Percentiles rank a stretch among this genome's conserved stretches.
Evolutionary conservation across 2,113 vertebrate species (phyloP).

Genomic region (Parotia lawesii): DNA sequence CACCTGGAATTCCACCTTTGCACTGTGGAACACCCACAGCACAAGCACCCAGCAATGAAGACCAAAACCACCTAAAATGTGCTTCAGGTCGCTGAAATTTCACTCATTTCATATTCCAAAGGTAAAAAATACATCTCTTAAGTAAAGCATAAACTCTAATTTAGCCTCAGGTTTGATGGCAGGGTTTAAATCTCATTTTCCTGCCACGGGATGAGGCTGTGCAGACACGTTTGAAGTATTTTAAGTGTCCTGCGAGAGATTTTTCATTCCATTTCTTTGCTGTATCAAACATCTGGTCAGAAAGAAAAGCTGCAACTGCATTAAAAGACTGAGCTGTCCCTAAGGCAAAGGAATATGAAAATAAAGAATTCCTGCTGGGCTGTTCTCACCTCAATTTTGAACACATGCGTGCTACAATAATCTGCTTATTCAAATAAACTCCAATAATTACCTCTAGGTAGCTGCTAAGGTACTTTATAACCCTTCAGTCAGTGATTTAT

Average conservation of each 20-base stretch:
- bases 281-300: not conserved
- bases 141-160: not conserved
- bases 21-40: not conserved
- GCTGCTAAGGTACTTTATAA: not conserved
- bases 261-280: not conserved
- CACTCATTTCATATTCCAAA: slow-evolving; percentile 23
- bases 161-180: not conserved
- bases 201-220: not conserved
- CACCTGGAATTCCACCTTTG: slow-evolving; percentile 22
- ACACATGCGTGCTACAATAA: not conserved
- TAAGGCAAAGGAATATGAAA: not conserved
- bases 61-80: not conserved
- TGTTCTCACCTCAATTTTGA: not conserved
- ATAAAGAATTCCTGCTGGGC: not conserved
- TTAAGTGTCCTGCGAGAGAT: not conserved
- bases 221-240: not conserved
- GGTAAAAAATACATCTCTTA: not conserved
- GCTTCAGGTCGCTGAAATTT: not conserved
- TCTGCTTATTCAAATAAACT: not conserved
- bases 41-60: rapidly evolving
- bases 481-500: not conserved
- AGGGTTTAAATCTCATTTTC: not conserved
- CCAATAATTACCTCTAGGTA: not conserved
- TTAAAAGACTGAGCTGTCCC: not conserved
- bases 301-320: not conserved